A percentile compares a stretch with the other conserved stretches of the same genome.
Conservation (phyloP, 2,113 vertebrate species). For the Limanda limanda region DNA sequence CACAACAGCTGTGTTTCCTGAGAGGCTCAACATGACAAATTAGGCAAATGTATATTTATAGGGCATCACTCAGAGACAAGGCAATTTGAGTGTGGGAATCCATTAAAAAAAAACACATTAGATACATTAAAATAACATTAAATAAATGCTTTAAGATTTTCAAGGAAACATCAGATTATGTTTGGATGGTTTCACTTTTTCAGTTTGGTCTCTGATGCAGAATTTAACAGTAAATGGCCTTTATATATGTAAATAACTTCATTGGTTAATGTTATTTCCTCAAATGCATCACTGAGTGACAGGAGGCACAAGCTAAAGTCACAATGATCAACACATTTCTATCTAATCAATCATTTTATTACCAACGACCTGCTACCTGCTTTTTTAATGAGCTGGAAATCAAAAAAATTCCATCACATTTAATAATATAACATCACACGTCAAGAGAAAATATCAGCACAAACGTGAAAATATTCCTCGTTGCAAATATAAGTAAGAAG, state of each 20-base stretch:
- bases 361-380: neutral
- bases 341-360: neutral
- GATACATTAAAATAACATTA: too few species aligned
- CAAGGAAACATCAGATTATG: neutral
- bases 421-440: neutral
- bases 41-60: neutral
- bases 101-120: too few species aligned
- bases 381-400: neutral
- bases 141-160: neutral
- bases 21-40: neutral
- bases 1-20: neutral
- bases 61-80: neutral
- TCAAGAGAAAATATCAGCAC: neutral
- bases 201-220: too few species aligned
- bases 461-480: neutral
- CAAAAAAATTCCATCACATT: slow-evolving; percentile 5
- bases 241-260: neutral
- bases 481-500: neutral
- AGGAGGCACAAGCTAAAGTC: neutral
- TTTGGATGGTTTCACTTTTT: neutral
- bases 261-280: neutral
- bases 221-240: neutral
- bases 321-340: neutral
- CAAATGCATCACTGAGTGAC: neutral
- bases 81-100: neutral